Conservation (phyloP, 1,140 invertebrate genomes). For the Brachionus plicatilis region DNA sequence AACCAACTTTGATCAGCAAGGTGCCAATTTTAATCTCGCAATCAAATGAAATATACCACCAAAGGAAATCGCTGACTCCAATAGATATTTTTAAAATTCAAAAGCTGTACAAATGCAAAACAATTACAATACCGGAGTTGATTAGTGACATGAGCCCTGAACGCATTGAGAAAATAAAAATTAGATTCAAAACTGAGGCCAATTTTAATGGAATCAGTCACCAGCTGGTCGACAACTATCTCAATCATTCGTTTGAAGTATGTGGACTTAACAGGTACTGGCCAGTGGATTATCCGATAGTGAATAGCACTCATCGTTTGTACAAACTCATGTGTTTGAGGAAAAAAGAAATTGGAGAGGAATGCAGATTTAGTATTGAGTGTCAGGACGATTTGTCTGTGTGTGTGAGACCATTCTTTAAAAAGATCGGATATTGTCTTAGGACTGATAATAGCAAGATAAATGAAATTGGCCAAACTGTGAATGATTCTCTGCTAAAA, state of each 20-base stretch:
- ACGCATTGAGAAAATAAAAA: neutral
- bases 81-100: slow-evolving; percentile 29
- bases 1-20: slow-evolving; percentile 3
- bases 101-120: slow-evolving; percentile 22
- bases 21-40: neutral
- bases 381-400: neutral
- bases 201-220: slow-evolving; percentile 8
- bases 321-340: slow-evolving; percentile 27
- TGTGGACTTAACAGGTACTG: slow-evolving; percentile 7
- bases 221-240: neutral
- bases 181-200: neutral
- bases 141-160: neutral
- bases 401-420: slow-evolving; percentile 34
- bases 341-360: neutral
- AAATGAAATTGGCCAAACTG: slow-evolving; percentile 7
- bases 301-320: neutral
- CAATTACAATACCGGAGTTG: neutral
- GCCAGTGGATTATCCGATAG: slow-evolving; percentile 19
- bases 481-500: slow-evolving; percentile 23
- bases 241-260: neutral
- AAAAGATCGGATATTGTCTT: slow-evolving; percentile 19
- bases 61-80: neutral
- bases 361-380: slow-evolving; percentile 27
- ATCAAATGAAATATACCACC: slow-evolving; percentile 18
- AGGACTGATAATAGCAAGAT: neutral